Percentiles rank a stretch among this genome's conserved stretches.
phyloP scores from a whole-genome alignment of 2,797 vertebrate genomes.

The Mormyrus hasselquistii region DNA sequence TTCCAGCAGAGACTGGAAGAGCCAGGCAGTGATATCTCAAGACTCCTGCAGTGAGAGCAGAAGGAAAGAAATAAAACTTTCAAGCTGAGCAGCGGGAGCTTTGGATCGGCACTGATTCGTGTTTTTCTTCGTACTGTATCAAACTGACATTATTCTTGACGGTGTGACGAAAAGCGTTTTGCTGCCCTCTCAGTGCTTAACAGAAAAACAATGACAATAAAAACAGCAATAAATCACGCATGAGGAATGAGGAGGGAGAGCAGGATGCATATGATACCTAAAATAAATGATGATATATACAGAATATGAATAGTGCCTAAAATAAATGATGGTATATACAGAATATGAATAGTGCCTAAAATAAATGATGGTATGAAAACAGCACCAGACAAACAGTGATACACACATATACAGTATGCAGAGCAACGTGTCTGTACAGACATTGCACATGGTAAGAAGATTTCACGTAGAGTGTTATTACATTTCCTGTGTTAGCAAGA shows the following conservation, averaged over 20 bases:
- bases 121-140: neutral
- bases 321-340: neutral
- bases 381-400: neutral
- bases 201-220: neutral
- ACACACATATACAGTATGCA: neutral
- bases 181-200: neutral
- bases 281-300: neutral
- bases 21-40: neutral
- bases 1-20: neutral
- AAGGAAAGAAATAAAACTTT: neutral
- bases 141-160: neutral
- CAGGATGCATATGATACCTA: neutral
- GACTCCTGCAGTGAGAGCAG: neutral
- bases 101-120: neutral
- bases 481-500: too few species aligned
- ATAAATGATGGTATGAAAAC: neutral
- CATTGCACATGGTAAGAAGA: too few species aligned
- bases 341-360: neutral
- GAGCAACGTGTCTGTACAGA: too few species aligned
- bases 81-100: neutral
- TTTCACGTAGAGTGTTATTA: too few species aligned
- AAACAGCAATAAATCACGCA: neutral
- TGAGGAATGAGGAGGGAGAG: neutral
- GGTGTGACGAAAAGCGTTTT: neutral
- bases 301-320: neutral